Percentiles rank a stretch among this genome's conserved stretches.
These are phyloP conservation scores for Tretioscincus oriximinensis DNA, from an alignment of 2,113 vertebrate species.

Conservation along the genomic window DNA sequence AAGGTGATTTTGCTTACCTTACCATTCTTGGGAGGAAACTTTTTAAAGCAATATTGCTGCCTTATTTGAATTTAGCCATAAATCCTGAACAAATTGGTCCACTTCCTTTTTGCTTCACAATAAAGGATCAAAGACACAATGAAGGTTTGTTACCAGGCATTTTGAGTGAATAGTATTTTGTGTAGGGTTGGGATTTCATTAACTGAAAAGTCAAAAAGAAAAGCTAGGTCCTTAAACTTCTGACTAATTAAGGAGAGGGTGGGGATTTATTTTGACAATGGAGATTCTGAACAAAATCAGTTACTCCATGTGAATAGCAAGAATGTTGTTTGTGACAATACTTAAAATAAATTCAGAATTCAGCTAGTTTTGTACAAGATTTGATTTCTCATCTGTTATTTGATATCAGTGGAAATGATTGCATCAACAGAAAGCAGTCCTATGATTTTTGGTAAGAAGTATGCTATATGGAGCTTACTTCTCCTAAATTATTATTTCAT, in stretches of 20 bases:
- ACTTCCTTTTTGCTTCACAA: background rate
- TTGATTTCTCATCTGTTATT: conserved; percentile 56
- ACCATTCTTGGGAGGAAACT: background rate
- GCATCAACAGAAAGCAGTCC: conserved; percentile 51
- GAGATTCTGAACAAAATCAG: background rate
- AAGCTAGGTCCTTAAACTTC: background rate
- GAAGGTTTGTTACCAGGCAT: no score
- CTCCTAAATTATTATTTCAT: no score
- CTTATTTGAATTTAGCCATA: background rate
- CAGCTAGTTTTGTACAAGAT: conserved; percentile 47
- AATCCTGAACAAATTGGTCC: background rate
- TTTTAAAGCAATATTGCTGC: background rate
- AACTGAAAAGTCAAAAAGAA: background rate
- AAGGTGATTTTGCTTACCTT: background rate
- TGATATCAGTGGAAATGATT: conserved; percentile 61
- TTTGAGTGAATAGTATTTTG: no score
- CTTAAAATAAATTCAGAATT: conserved; percentile 20
- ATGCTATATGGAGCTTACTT: no score
- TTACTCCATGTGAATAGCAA: background rate
- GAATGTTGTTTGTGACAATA: conserved; percentile 52
- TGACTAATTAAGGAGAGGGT: background rate
- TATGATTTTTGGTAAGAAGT: no score
- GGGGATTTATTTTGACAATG: background rate
- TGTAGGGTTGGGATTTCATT: background rate
- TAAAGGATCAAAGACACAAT: background rate